A percentile compares a stretch with the other conserved stretches of the same genome.
phyloP scores from a whole-genome alignment of 2,797 vertebrate species.

The Harpagifer antarcticus region DNA sequence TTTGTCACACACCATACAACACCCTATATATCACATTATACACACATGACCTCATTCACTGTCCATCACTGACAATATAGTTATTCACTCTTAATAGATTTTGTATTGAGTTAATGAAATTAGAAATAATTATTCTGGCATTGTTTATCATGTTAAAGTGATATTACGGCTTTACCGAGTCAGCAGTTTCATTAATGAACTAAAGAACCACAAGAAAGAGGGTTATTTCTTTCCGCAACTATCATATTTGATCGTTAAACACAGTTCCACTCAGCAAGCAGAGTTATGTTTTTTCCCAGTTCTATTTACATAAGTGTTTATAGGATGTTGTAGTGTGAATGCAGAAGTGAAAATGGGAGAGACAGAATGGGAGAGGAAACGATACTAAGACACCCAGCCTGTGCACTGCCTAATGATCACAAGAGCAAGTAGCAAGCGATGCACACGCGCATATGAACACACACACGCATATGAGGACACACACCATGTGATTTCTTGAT shows the following conservation, averaged over 20 bases:
- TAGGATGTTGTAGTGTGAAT: conserved; percentile 73
- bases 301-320: conserved; percentile 64
- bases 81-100: neutral
- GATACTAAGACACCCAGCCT: conserved; percentile 75
- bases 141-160: neutral
- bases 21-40: neutral
- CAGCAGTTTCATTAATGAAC: conserved; percentile 22
- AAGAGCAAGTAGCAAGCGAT: conserved; percentile 58
- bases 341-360: conserved; percentile 84
- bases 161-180: conserved; percentile 10
- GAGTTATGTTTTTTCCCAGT: conserved; percentile 44
- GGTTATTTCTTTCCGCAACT: conserved; percentile 6
- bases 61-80: neutral
- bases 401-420: conserved; percentile 68
- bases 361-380: conserved; percentile 83
- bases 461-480: conserved; percentile 53
- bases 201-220: conserved; percentile 12
- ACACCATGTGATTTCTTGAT: conserved; percentile 77
- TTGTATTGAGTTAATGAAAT: neutral
- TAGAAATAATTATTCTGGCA: neutral
- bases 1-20: conserved; percentile 1
- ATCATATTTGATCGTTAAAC: conserved; percentile 36
- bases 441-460: conserved; percentile 42
- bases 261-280: conserved; percentile 25
- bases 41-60: neutral